Evolutionary conservation across 2,888 invertebrate species (phyloP).

Genomic region (Frankliniella intonsa): DNA sequence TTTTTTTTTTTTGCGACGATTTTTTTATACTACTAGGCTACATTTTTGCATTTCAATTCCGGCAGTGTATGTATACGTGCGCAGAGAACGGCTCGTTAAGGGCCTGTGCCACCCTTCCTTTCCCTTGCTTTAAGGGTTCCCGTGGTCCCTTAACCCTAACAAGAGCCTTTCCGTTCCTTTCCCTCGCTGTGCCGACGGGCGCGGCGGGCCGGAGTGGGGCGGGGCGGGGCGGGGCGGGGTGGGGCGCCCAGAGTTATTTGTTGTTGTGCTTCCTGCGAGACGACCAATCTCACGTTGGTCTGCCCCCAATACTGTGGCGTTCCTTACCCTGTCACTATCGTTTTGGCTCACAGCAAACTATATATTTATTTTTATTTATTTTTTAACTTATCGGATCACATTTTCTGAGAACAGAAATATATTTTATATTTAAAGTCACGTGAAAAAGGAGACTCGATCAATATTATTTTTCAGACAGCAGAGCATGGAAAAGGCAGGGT

Average conservation of each 20-base stretch:
- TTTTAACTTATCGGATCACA: too few species aligned
- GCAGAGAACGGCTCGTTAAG: not conserved
- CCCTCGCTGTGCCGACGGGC: not conserved
- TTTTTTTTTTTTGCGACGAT: too few species aligned
- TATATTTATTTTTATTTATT: too few species aligned
- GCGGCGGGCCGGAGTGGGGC: too few species aligned
- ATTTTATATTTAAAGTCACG: too few species aligned
- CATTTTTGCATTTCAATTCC: not conserved
- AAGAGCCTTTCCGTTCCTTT: not conserved
- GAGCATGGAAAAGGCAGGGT: too few species aligned
- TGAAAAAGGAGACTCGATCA: too few species aligned
- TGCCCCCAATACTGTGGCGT: not conserved
- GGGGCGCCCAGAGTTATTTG: constrained; percentile 9
- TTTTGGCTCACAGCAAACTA: too few species aligned
- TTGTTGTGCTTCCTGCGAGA: constrained; percentile 22
- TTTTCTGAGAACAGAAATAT: too few species aligned
- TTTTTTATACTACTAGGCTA: too few species aligned
- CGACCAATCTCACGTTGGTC: constrained; percentile 10
- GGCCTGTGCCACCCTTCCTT: not conserved
- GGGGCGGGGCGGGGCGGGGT: not conserved
- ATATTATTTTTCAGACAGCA: too few species aligned
- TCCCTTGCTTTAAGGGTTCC: not conserved
- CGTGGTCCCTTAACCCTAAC: constrained; percentile 12
- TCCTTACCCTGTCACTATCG: not conserved
- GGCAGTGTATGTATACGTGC: not conserved